Percentiles rank a stretch among this genome's conserved stretches.
Conservation (phyloP, 1,140 invertebrate genomes). For the Drosophila repletoides region DNA sequence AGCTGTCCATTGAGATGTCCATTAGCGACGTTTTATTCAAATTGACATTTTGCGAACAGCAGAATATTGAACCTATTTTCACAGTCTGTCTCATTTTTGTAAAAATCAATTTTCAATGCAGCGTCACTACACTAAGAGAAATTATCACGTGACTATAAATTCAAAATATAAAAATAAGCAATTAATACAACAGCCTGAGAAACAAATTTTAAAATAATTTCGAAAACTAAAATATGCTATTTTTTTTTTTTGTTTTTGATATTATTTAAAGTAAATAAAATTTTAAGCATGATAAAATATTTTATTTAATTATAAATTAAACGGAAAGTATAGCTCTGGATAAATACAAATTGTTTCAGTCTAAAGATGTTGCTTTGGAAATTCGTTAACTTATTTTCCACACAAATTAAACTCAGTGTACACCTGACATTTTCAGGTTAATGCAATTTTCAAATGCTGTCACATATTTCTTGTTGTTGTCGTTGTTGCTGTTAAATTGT, state of each 20-base stretch:
- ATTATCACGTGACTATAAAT: not conserved
- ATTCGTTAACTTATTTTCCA: no score
- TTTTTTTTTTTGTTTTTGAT: not conserved
- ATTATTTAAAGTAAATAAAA: no score
- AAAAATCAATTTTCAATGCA: conserved; percentile 30
- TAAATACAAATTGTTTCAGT: no score
- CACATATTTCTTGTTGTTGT: conserved; percentile 38
- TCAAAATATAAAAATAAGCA: no score
- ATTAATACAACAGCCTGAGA: no score
- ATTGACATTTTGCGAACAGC: conserved; percentile 59
- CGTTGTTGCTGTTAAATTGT: conserved; percentile 40
- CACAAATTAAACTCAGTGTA: conserved; percentile 41
- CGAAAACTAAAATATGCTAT: not conserved
- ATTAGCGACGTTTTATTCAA: conserved; percentile 65
- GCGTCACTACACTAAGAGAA: not conserved
- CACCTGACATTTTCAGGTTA: conserved; percentile 63
- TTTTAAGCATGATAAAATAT: no score
- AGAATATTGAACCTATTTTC: conserved; percentile 48
- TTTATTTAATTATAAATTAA: no score
- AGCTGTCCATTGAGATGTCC: conserved; percentile 64
- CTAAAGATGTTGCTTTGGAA: no score
- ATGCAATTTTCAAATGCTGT: conserved; percentile 64
- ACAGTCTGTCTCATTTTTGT: conserved; percentile 19
- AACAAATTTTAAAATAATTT: not conserved
- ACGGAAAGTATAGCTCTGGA: no score